Conservation (phyloP, 2,113 vertebrate genomes). For the Coptodon rendalli region DNA sequence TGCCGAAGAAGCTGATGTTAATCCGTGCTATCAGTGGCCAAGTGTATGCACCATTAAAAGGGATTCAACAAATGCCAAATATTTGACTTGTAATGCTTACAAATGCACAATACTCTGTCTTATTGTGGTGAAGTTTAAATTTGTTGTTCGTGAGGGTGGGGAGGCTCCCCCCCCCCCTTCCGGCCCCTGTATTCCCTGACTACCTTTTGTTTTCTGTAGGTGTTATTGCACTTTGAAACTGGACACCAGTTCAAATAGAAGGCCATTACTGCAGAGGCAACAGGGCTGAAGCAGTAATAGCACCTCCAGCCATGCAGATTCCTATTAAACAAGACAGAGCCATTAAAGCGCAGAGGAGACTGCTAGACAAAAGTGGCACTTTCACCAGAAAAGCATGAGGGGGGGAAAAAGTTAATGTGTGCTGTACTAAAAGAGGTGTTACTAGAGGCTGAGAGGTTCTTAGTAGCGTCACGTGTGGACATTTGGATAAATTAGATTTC, state of each 20-base stretch:
- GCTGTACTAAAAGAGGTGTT: background rate
- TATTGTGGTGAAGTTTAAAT: background rate
- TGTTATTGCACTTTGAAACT: conserved; percentile 64
- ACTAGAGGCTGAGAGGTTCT: background rate
- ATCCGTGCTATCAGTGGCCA: conserved; percentile 35
- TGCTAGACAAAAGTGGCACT: conserved; percentile 42
- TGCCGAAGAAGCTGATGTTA: conserved; percentile 20
- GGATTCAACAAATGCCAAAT: conserved; percentile 20
- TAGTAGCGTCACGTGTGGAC: background rate
- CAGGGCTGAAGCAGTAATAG: background rate
- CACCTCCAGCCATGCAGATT: conserved; percentile 18
- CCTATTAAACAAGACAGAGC: conserved; percentile 52
- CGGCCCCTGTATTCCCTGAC: background rate
- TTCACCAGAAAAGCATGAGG: conserved; percentile 49
- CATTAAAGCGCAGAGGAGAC: conserved; percentile 41
- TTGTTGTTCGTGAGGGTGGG: background rate
- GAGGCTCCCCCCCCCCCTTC: background rate
- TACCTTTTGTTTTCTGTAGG: conserved; percentile 52
- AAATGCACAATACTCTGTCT: background rate
- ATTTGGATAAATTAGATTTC: background rate
- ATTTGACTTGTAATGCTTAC: background rate
- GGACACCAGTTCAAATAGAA: conserved; percentile 63
- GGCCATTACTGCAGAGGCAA: conserved; percentile 35
- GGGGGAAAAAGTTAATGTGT: background rate
- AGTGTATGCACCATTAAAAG: conserved; percentile 24